phyloP scores from a whole-genome alignment of 2,113 vertebrate genomes.

The Nibea coibor region DNA sequence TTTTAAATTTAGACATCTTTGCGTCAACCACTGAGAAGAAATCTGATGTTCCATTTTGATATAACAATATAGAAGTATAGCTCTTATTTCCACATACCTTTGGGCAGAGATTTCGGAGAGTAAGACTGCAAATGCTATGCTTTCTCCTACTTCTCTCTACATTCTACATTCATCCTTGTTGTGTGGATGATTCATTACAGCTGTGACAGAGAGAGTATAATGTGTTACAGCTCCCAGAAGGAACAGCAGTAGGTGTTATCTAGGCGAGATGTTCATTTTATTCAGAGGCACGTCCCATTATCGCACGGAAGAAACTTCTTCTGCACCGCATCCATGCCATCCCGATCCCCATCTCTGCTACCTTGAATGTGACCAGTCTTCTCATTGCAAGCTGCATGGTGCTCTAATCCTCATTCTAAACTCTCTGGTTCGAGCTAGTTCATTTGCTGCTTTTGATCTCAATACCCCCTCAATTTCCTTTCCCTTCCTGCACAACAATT shows the following conservation, averaged over 20 bases:
- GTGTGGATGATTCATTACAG: conserved; percentile 74
- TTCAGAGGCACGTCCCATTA: conserved; percentile 67
- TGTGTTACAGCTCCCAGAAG: conserved; percentile 67
- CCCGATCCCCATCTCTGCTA: conserved; percentile 43
- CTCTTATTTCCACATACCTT: conserved; percentile 26
- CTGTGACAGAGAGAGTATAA: conserved; percentile 59
- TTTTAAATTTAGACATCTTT: conserved; percentile 10
- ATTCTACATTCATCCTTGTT: conserved; percentile 60
- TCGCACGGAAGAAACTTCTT: conserved; percentile 50
- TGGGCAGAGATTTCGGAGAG: conserved; percentile 32
- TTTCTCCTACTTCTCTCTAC: conserved; percentile 59
- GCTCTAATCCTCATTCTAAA: conserved; percentile 21
- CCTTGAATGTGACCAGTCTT: conserved; percentile 25
- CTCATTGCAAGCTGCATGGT: background rate
- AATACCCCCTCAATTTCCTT: conserved; percentile 16
- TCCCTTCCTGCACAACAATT: conserved; percentile 11
- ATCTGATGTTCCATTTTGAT: conserved; percentile 14
- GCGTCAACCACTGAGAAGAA: background rate
- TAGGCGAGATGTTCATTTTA: conserved; percentile 69
- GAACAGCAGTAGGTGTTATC: conserved; percentile 67
- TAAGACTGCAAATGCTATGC: conserved; percentile 21
- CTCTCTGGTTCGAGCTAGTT: background rate
- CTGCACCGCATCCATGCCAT: conserved; percentile 33
- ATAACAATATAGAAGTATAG: background rate
- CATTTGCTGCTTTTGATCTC: conserved; percentile 44